Evolutionary conservation across 1,140 invertebrate species (phyloP).

Genomic region (Ectropis grisescens): DNA sequence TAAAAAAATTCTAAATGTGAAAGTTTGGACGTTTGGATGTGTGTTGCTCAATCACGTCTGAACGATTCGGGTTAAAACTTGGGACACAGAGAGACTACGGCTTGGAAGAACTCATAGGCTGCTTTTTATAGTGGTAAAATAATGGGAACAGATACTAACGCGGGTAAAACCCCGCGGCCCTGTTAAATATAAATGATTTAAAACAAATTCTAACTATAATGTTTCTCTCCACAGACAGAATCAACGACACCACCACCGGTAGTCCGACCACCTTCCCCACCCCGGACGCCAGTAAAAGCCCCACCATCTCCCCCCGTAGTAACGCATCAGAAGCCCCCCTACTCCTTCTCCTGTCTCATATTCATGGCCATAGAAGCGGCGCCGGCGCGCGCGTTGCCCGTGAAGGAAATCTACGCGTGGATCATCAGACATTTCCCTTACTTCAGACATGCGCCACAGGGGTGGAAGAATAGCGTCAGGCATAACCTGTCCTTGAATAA

Average conservation of each 20-base stretch:
- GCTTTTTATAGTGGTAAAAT: too few relatives aligned
- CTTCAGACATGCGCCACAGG: conserved; percentile 95
- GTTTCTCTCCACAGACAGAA: conserved; percentile 27
- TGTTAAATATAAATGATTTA: too few relatives aligned
- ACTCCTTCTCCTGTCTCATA: conserved; percentile 95
- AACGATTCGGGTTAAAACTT: too few relatives aligned
- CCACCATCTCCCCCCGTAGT: conserved; percentile 41
- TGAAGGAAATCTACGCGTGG: conserved; percentile 99
- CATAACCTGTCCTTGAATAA: conserved; percentile 97
- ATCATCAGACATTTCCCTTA: conserved; percentile 97
- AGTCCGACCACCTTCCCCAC: conserved; percentile 41
- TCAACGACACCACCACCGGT: conserved; percentile 37
- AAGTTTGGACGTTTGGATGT: too few relatives aligned
- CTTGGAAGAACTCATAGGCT: too few relatives aligned
- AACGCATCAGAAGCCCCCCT: conserved; percentile 90
- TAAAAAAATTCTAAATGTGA: too few relatives aligned
- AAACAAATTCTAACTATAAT: too few relatives aligned
- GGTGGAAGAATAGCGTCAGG: conserved; percentile 98
- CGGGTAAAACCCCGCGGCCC: too few relatives aligned
- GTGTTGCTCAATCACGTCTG: too few relatives aligned
- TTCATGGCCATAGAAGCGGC: conserved; percentile 98
- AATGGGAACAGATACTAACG: too few relatives aligned
- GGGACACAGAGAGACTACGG: too few relatives aligned
- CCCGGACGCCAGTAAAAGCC: conserved; percentile 48
- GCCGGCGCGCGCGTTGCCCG: conserved; percentile 87